Evolutionary conservation across 2,888 invertebrate species (phyloP).

Genomic region (Ormyrus labotus): DNA sequence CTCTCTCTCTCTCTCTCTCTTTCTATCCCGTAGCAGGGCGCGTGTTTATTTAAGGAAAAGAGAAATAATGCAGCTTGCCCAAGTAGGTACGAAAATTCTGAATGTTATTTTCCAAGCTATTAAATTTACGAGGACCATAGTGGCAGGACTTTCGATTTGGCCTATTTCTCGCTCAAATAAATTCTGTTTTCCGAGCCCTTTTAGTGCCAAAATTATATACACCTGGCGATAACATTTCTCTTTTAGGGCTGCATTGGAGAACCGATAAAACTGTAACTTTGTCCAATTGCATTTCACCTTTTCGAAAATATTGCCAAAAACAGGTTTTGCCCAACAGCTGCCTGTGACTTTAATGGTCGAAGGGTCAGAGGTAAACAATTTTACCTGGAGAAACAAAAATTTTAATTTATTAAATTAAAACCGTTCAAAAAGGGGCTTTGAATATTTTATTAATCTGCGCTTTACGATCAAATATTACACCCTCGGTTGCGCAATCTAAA

Average conservation of each 20-base stretch:
- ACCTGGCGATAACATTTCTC: slow-evolving; percentile 5
- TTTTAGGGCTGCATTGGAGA: background rate
- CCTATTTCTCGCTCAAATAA: slow-evolving; percentile 32
- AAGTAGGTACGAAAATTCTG: slow-evolving; percentile 39
- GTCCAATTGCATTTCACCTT: no score
- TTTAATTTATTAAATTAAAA: no score
- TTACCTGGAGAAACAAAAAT: no score
- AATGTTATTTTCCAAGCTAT: slow-evolving; percentile 42
- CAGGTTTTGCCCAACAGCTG: no score
- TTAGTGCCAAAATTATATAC: slow-evolving; percentile 14
- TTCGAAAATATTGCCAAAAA: no score
- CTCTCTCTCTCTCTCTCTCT: background rate
- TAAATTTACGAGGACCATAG: slow-evolving; percentile 26
- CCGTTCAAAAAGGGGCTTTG: no score
- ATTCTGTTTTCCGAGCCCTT: slow-evolving; percentile 6
- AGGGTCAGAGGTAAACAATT: no score
- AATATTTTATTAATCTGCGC: no score
- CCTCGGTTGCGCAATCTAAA: no score
- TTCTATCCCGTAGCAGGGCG: background rate
- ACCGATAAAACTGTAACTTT: background rate
- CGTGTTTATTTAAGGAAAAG: slow-evolving; percentile 9
- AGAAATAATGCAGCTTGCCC: slow-evolving; percentile 14
- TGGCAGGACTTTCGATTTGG: slow-evolving; percentile 1
- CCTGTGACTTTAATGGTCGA: no score
- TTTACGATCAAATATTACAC: no score